Evolutionary conservation across 1,140 invertebrate genomes (phyloP).

Genomic region (Aculops lycopersici): DNA sequence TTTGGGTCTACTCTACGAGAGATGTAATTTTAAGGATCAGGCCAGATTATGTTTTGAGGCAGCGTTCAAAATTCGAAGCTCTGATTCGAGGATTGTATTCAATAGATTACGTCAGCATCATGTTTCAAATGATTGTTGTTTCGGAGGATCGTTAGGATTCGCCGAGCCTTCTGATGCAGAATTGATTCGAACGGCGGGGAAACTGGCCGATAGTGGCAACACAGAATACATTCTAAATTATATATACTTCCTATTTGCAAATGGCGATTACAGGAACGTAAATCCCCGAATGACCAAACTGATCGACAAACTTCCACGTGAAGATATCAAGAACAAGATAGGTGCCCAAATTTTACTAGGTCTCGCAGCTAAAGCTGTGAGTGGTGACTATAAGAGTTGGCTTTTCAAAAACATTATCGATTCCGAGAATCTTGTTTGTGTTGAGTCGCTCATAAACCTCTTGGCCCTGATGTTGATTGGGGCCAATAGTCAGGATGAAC

Average conservation of each 20-base stretch:
- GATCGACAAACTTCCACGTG: neutral
- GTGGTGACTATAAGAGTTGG: neutral
- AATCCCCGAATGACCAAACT: neutral
- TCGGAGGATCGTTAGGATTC: neutral
- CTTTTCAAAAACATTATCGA: neutral
- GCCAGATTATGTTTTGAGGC: neutral
- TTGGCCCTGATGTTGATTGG: neutral
- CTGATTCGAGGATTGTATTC: neutral
- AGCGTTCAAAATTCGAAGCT: neutral
- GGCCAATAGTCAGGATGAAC: neutral
- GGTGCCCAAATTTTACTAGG: neutral
- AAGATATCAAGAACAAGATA: neutral
- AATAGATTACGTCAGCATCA: neutral
- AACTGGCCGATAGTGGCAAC: neutral
- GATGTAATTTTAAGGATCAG: neutral
- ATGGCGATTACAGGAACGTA: too few relatives aligned
- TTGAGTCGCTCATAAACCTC: neutral
- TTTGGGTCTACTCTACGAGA: neutral
- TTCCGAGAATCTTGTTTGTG: neutral
- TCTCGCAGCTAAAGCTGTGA: neutral
- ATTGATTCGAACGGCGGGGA: neutral
- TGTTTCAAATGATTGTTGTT: neutral
- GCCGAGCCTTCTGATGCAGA: neutral
- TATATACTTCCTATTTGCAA: neutral
- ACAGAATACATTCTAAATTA: neutral